These are phyloP conservation scores for Tautogolabrus adspersus DNA, from an alignment of 2,113 vertebrate genomes.

Conservation along the genomic window DNA sequence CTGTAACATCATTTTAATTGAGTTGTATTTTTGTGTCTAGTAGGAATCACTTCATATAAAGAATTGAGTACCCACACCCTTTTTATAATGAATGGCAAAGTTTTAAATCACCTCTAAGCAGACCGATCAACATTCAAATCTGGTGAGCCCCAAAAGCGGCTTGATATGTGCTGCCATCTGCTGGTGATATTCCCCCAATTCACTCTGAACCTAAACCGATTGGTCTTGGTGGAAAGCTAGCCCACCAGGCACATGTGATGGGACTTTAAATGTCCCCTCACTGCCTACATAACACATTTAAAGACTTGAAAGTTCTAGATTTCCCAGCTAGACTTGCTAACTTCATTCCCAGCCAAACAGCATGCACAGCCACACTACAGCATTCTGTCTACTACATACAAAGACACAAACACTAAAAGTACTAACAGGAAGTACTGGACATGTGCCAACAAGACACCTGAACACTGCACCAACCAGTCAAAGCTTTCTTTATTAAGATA, in stretches of 20 bases:
- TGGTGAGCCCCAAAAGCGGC: background rate
- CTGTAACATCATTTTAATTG: too few species aligned
- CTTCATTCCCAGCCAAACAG: background rate
- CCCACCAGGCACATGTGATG: background rate
- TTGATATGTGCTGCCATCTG: constrained; percentile 74
- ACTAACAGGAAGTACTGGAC: background rate
- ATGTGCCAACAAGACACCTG: background rate
- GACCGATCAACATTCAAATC: too few species aligned
- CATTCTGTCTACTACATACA: background rate
- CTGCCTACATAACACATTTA: background rate
- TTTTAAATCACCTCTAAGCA: too few species aligned
- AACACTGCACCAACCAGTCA: background rate
- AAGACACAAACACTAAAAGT: background rate
- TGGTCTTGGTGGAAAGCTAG: background rate
- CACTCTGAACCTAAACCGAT: constrained; percentile 8
- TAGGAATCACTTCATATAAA: background rate
- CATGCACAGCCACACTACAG: background rate
- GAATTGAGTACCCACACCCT: background rate
- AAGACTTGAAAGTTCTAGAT: background rate
- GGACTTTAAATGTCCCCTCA: background rate
- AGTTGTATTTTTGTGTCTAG: background rate
- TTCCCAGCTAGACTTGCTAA: background rate
- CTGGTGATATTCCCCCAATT: constrained; percentile 44
- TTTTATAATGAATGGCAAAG: too few species aligned
- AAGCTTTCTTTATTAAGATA: constrained; percentile 6